Percentiles rank a stretch among this genome's conserved stretches.
phyloP scores from a whole-genome alignment of 2,113 vertebrate species.

The Athene noctua region DNA sequence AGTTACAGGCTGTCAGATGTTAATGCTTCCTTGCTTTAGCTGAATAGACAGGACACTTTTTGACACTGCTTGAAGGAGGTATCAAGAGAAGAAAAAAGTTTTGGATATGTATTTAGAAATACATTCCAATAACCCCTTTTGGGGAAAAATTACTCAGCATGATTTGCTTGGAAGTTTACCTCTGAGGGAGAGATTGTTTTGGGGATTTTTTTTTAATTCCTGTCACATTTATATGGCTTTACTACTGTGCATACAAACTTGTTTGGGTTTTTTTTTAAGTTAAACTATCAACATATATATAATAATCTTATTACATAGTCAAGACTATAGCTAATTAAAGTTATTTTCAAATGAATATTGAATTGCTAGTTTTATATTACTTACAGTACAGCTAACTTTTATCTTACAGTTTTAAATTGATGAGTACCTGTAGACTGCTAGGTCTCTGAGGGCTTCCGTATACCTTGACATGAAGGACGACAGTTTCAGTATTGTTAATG shows the following conservation, averaged over 20 bases:
- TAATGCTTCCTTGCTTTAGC: background rate
- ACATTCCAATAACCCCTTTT: background rate
- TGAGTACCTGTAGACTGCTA: background rate
- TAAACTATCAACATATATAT: background rate
- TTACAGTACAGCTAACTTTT: background rate
- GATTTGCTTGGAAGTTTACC: background rate
- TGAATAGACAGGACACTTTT: background rate
- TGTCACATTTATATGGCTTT: background rate
- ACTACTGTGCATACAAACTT: background rate
- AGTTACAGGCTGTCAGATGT: background rate
- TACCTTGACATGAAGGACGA: background rate
- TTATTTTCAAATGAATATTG: background rate
- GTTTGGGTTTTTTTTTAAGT: background rate
- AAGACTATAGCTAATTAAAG: background rate
- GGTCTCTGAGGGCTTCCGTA: background rate
- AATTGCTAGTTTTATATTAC: background rate
- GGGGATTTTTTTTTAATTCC: background rate
- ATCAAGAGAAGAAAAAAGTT: background rate
- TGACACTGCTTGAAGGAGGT: background rate
- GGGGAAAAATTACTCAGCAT: background rate
- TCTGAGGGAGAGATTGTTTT: background rate
- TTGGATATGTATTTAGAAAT: background rate
- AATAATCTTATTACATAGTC: background rate
- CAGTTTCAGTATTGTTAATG: background rate
- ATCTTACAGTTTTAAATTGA: background rate